Percentiles rank a stretch among this genome's conserved stretches.
Conservation (phyloP, 2,797 vertebrate genomes). For the Pagetopsis macropterus region DNA sequence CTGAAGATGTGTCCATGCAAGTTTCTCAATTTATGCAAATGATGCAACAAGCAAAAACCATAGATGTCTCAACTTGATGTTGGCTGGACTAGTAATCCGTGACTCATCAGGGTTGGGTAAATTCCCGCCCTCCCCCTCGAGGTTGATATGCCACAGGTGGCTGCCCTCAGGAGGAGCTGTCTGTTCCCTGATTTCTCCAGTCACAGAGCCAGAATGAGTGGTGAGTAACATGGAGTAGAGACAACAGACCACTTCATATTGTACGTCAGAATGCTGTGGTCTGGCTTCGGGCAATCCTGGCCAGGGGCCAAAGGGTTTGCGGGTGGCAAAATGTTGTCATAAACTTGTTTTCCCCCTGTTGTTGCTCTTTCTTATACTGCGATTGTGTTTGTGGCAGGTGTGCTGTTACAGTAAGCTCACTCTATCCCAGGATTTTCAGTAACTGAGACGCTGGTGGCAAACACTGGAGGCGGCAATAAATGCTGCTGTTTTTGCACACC, state of each 20-base stretch:
- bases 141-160: constrained; percentile 70
- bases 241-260: constrained; percentile 52
- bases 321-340: constrained; percentile 73
- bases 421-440: constrained; percentile 77
- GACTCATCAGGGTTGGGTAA: constrained; percentile 66
- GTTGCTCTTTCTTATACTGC: constrained; percentile 43
- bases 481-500: constrained; percentile 63
- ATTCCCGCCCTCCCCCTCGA: constrained; percentile 41
- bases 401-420: constrained; percentile 75
- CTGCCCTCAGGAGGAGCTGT: constrained; percentile 61
- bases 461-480: constrained; percentile 65
- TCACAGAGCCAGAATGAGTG: constrained; percentile 31
- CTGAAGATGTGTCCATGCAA: constrained; percentile 29
- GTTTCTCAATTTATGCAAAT: constrained; percentile 48
- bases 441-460: constrained; percentile 63
- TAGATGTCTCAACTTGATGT: constrained; percentile 64
- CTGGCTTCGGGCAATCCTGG: constrained; percentile 66
- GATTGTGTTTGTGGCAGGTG: constrained; percentile 65
- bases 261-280: constrained; percentile 66
- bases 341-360: constrained; percentile 78
- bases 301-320: constrained; percentile 61
- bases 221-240: constrained; percentile 66
- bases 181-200: constrained; percentile 59
- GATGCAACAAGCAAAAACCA: constrained; percentile 62
- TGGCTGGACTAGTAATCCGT: constrained; percentile 37